Evolutionary conservation across 2,797 vertebrate species (phyloP), one percentile per base, ranked within the genome.

Genomic region (Oreonectes daqikongensis): DNA sequence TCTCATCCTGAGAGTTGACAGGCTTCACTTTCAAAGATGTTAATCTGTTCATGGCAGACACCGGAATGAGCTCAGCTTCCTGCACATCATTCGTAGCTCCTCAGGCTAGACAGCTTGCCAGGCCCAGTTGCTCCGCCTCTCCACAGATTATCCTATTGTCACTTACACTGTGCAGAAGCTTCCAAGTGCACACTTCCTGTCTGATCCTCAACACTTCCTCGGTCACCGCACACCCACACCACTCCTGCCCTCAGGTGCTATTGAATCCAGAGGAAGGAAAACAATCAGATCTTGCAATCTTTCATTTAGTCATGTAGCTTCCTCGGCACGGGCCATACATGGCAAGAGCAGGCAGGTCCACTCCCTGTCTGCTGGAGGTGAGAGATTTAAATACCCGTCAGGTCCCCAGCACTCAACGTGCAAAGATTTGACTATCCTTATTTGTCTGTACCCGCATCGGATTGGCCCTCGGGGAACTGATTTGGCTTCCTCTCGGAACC

Each of bases 261-360:
- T 40, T 10, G 63, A 17, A 66, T 32, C 20, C 22, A 38, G 20
- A 61, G 10, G 65, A 78, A 77, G 65, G 55, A 72, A 50, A 22
- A 22, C 68, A 80, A 63, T 71, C 72, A 65, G 26, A 65, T 61
- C 12, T 22, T 74, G 3, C 50, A 9, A 75, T 77, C 59, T 75
- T 55, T 28, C 57, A 69, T 69, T 67, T 63, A 50, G 74, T 63
- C 30, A 63, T 38, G 52, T 28, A n/a, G 65, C 77, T 83, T 73
- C 81, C 68, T 85, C 79, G 80, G 28, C 24, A 74, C 81, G 82
- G 73, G 64, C 66, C 76, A 70, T 81, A 76, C 84, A 85, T 83
- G 78, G 52, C 72, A 86, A 81, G 85, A 86, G 73, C 82, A 79
- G 85, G 79, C 85, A 85, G 82, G 81, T 84, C 80, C 83, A 77